Base-by-base conservation (phyloP, 2,113 vertebrate species). In the Pica pica region DNA sequence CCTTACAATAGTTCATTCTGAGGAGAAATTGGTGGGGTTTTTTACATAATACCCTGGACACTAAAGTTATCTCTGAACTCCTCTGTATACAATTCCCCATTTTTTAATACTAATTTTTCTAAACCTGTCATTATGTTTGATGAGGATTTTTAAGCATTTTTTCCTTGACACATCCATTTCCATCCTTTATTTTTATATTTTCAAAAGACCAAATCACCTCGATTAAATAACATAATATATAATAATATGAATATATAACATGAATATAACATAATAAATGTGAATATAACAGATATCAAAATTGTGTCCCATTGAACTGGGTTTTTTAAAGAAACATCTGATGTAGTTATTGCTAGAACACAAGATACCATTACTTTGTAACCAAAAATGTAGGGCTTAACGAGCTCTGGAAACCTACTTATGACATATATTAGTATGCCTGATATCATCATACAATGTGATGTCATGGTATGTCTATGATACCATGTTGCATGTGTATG, bases 321-420 rank as follows among this genome's bases (percentile, higher is more conserved):
- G 42, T 21, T 47, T 39, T 57, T 67, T 47, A 0, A 6, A 49
- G 7, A 59, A 41, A 42, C 1, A 5, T 71, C 12, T 33, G 10
- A 7, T 24, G 4, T 28, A 63, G 11, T 59, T 75, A 33, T 35
- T 61, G 15, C 7, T 50, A 55, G 49, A 79, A 79, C 30, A 64
- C 10, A 64, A 75, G 84, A 90, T 41, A 9, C 6, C 8, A 17
- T 71, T 86, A 49, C 2, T 64, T 74, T 31, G 7, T 56, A 84
- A 84, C 18, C 77, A 82, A 88, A 59, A 44, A 28, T 7, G 7
- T 28, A 67, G 52, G 31, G 22, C 16, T 85, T 70, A 71, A 41
- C 13, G 60, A 79, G 28, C 11, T 61, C 68, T n/a, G 35, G 61
- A 77, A 39, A 52, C 10, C 8, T 47, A 31, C 53, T 92, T 46